Evolutionary conservation across 2,113 vertebrate species (phyloP).

Genomic region (Oncorhynchus tshawytscha): DNA sequence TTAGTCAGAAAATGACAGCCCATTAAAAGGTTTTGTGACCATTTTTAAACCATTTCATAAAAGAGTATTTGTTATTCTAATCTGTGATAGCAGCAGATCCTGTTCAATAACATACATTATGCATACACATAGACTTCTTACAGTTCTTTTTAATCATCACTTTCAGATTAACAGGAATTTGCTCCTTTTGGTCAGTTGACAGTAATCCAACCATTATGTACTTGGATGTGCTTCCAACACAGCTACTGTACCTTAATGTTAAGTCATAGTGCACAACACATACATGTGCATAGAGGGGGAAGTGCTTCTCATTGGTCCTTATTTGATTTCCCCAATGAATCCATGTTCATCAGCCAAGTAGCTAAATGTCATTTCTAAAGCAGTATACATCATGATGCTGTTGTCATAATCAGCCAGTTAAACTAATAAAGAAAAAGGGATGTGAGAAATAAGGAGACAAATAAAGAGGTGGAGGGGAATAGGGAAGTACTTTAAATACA

Average conservation of each 20-base stretch:
- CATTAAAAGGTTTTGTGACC: slow-evolving; percentile 16
- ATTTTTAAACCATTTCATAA: slow-evolving; percentile 11
- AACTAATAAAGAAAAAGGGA: slow-evolving; percentile 23
- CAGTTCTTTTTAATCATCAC: slow-evolving; percentile 19
- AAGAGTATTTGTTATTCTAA: slow-evolving; percentile 39
- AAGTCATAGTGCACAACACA: slow-evolving; percentile 59
- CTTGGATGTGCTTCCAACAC: slow-evolving; percentile 38
- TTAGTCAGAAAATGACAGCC: not conserved
- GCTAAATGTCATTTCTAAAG: not conserved
- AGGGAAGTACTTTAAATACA: slow-evolving; percentile 7
- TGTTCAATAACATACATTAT: slow-evolving; percentile 28
- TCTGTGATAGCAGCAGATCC: slow-evolving; percentile 50
- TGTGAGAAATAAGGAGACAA: not conserved
- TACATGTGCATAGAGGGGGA: slow-evolving; percentile 57
- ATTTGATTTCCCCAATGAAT: not conserved
- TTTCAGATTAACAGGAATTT: slow-evolving; percentile 18
- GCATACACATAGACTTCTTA: slow-evolving; percentile 45
- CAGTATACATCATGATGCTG: slow-evolving; percentile 17
- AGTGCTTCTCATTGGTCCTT: slow-evolving; percentile 39
- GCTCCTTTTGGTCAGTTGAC: not conserved
- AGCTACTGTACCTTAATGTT: slow-evolving; percentile 50
- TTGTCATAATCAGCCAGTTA: not conserved
- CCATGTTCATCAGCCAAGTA: slow-evolving; percentile 3
- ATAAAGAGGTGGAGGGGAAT: not conserved
- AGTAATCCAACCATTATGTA: slow-evolving; percentile 24